Evolutionary conservation across 2,888 invertebrate genomes (phyloP).

Genomic region (Timandra comae): DNA sequence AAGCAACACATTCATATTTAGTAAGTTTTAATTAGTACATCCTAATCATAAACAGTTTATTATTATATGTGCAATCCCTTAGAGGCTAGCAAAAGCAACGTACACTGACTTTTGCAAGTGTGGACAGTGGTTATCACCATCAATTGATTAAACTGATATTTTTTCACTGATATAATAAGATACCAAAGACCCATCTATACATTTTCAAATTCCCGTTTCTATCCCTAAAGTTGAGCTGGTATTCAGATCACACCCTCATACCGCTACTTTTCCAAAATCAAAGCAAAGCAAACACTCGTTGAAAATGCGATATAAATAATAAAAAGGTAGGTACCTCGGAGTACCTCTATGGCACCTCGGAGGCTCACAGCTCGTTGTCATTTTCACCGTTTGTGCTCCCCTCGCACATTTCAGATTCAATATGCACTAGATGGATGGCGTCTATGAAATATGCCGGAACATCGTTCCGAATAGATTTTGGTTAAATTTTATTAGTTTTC

Average conservation of each 20-base stretch:
- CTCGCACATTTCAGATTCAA: slow-evolving; percentile 68
- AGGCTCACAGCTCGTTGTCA: slow-evolving; percentile 47
- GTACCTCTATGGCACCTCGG: slow-evolving; percentile 32
- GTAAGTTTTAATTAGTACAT: no score
- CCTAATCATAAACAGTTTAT: no score
- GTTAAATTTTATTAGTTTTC: slow-evolving; percentile 1
- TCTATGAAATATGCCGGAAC: slow-evolving; percentile 53
- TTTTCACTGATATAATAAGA: background rate
- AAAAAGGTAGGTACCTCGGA: slow-evolving; percentile 49
- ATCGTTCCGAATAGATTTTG: slow-evolving; percentile 33
- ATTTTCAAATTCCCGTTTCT: slow-evolving; percentile 6
- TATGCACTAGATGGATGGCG: slow-evolving; percentile 57
- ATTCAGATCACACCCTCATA: slow-evolving; percentile 69
- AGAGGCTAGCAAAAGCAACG: no score
- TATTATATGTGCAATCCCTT: no score
- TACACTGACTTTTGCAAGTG: background rate
- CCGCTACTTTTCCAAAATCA: slow-evolving; percentile 71
- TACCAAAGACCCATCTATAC: background rate
- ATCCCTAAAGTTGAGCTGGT: slow-evolving; percentile 31
- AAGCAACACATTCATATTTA: no score
- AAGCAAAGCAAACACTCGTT: slow-evolving; percentile 75
- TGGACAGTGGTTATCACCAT: slow-evolving; percentile 2
- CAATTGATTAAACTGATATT: slow-evolving; percentile 2
- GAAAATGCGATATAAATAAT: slow-evolving; percentile 76
- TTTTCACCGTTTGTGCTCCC: slow-evolving; percentile 50